Evolutionary conservation across 2,797 vertebrate genomes (phyloP), one percentile per base, ranked within the genome.

Genomic region (Onychomys leucogaster): DNA sequence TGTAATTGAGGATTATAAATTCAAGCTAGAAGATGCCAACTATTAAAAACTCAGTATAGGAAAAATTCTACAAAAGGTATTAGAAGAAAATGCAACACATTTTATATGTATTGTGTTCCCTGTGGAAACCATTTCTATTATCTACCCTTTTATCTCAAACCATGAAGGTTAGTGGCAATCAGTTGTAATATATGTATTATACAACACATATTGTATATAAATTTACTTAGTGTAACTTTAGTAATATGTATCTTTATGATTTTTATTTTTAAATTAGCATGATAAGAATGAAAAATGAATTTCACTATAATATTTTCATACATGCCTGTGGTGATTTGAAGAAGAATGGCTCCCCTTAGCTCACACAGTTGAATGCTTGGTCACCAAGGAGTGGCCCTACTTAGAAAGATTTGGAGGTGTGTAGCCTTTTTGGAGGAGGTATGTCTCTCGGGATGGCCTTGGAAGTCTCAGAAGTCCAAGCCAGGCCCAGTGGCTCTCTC

Each of bases 151-250:
- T 34, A 77, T 2, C 16, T 17, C 32, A 88, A 65, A 69, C 87
- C 37, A 94, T 63, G 55, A 13, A 88, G 16, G 92, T 95, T 34
- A 83, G 16, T 94, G 43, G 77, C 65, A 90, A 81, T 90, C 69
- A 67, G 29, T 89, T 82, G 14, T 57, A 76, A 14, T 83, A 27
- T 29, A 34, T 75, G 14, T 63, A 11, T 21, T 57, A 34, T 37
- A 13, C 2, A 69, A n/a, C 67, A 69, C 16, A 69, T 69, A 69
- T 76, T 76, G 13, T 46, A 76, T 2, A 13, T 27, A 76, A 76
- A 76, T 76, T 46, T 43, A 32, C 25, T 65, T 57, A 92, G 34
- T 49, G 16, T 12, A 46, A 49, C 43, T 67, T 32, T 52, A 67
- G 29, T 43, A n/a, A 85, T 83, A 37, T 34, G 5, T 41, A 32